Evolutionary conservation across 2,797 vertebrate species (phyloP), one percentile per base, ranked within the genome.

Genomic region (Sylvia borin): DNA sequence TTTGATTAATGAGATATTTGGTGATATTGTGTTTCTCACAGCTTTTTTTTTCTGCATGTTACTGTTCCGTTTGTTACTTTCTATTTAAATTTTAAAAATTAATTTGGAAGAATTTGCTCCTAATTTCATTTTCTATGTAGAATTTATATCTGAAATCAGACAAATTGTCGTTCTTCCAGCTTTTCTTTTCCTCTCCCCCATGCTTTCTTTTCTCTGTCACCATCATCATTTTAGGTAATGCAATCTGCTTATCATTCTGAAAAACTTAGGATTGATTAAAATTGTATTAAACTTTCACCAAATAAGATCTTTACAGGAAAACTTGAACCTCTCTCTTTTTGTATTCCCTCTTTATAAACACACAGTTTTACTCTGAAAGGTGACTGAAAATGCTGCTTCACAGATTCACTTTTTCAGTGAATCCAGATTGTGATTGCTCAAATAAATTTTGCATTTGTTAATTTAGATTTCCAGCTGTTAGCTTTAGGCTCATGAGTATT

Each of bases 1-100:
- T 90, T 92, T 81, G 22, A 58, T 81, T 48, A 65, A 26, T 67
- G 16, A 66, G 16, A 8, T 36, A 43, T 6, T 38, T 54, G 13
- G 5, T 51, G 17, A 6, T 65, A 10, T 0, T 42, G 1, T 51
- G 1, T 66, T 31, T 74, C 21, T 50, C n/a, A 17, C 5, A 22
- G 72, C 10, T 60, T 53, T 66, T 66, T 36, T 36, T 83, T 40
- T n/a, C 32, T 71, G 47, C 10, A 4, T 55, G 10, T 43, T 70
- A 60, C 15, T 65, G 9, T 70, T 91, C 6, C n/a, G 25, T 53
- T 48, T 48, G 29, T 61, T 70, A 32, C 42, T 87, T 85, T 40
- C 13, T 67, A 19, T 86, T 71, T n/a, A 40, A 50, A 29, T 85
- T 79, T 55, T 67, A 32, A 15, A 68, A 51, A 16, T 42, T 67